These are phyloP conservation scores for Epistrophe eligans DNA, from an alignment of 2,888 invertebrate species.

Conservation along the genomic window DNA sequence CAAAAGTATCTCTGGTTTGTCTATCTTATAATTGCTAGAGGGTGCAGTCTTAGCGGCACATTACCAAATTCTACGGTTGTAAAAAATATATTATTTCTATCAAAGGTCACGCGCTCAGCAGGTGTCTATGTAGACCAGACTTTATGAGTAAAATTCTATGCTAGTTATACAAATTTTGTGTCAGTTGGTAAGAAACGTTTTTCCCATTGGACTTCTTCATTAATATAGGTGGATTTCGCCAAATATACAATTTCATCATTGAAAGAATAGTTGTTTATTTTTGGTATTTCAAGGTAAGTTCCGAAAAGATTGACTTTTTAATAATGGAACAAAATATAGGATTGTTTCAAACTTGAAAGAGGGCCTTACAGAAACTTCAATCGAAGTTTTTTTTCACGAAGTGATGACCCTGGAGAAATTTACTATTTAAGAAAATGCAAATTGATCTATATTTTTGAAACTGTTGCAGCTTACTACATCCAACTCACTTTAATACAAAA, in stretches of 20 bases:
- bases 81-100: neutral
- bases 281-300: no score
- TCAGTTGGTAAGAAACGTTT: constrained; percentile 47
- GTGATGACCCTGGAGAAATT: no score
- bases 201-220: neutral
- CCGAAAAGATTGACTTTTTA: no score
- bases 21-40: neutral
- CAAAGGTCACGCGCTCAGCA: constrained; percentile 42
- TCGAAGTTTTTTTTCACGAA: no score
- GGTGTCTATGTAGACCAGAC: neutral
- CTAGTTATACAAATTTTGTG: constrained; percentile 2
- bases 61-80: constrained; percentile 8
- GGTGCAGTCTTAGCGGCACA: constrained; percentile 5
- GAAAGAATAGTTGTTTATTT: no score
- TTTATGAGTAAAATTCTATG: neutral
- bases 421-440: no score
- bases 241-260: neutral
- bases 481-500: no score
- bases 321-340: no score
- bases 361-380: no score
- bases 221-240: neutral
- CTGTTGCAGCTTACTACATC: no score
- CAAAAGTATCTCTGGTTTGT: constrained; percentile 4
- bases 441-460: no score
- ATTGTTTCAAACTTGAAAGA: no score